phyloP scores from a whole-genome alignment of 2,888 invertebrate species.

The Micoletzkya japonica region DNA sequence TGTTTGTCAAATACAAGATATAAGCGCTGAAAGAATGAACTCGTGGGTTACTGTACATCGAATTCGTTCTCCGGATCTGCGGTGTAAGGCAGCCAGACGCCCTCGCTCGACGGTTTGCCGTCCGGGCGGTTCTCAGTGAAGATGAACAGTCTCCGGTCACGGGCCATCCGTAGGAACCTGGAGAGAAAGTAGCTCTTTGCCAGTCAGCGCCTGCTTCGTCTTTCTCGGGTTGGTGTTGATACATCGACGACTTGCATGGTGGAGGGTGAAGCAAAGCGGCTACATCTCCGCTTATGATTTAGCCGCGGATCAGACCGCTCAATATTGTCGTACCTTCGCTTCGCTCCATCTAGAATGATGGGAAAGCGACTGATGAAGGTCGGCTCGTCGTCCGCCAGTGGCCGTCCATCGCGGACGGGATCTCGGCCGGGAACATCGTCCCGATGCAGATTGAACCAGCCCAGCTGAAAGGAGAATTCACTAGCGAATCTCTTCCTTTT shows the following conservation, averaged over 20 bases:
- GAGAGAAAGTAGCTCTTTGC: too few species aligned
- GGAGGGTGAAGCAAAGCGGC: too few species aligned
- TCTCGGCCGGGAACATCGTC: slow-evolving; percentile 13
- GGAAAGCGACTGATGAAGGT: slow-evolving; percentile 15
- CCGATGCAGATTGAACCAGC: neutral
- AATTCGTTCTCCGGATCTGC: neutral
- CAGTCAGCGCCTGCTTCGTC: too few species aligned
- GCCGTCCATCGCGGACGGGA: slow-evolving; percentile 9
- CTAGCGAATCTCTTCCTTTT: neutral
- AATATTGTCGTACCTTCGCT: neutral
- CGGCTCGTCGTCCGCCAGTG: neutral
- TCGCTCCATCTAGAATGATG: slow-evolving; percentile 19
- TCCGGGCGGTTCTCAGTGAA: slow-evolving; percentile 3
- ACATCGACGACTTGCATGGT: too few species aligned
- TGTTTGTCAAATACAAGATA: too few species aligned
- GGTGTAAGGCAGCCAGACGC: slow-evolving; percentile 14
- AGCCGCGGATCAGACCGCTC: too few species aligned
- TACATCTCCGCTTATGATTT: too few species aligned
- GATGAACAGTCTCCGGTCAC: slow-evolving; percentile 4
- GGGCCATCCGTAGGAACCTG: slow-evolving; percentile 8
- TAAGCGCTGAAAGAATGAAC: too few species aligned
- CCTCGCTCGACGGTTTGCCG: neutral
- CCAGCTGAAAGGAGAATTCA: neutral
- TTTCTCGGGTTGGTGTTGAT: too few species aligned
- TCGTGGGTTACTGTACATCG: too few species aligned